Percentiles rank a stretch among this genome's conserved stretches.
Evolutionary conservation across 2,888 invertebrate genomes (phyloP).

Genomic region (Anoncus sp.): DNA sequence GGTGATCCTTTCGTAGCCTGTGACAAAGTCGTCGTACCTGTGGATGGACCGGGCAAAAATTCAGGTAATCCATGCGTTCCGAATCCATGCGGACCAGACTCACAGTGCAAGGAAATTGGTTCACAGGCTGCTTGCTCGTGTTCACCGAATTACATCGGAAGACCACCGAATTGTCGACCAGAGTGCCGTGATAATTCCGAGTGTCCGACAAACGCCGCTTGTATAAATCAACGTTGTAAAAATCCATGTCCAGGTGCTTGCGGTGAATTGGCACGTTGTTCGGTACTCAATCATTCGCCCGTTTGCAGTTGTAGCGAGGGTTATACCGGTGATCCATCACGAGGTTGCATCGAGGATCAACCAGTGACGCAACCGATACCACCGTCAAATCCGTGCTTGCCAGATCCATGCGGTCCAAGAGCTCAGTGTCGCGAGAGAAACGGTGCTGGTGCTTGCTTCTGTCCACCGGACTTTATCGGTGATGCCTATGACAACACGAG

Average conservation of each 20-base stretch:
- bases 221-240: conserved; percentile 91
- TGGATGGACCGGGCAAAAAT: conserved; percentile 78
- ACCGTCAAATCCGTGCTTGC: conserved; percentile 89
- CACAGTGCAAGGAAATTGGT: conserved; percentile 91
- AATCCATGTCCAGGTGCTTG: conserved; percentile 93
- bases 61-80: conserved; percentile 89
- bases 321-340: conserved; percentile 91
- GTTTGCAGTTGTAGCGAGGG: conserved; percentile 93
- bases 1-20: conserved; percentile 93
- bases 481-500: conserved; percentile 90
- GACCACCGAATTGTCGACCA: conserved; percentile 94
- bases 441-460: conserved; percentile 93
- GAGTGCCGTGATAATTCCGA: conserved; percentile 93
- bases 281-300: conserved; percentile 93
- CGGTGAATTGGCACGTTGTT: conserved; percentile 91
- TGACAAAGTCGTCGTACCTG: conserved; percentile 83
- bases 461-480: conserved; percentile 91
- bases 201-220: conserved; percentile 92
- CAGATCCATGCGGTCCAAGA: conserved; percentile 94
- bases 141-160: conserved; percentile 90
- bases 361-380: conserved; percentile 70
- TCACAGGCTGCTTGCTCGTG: conserved; percentile 95
- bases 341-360: conserved; percentile 83
- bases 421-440: conserved; percentile 93
- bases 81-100: conserved; percentile 93